Conservation (phyloP, 2,113 vertebrate genomes). For the Glaucomys volans region DNA sequence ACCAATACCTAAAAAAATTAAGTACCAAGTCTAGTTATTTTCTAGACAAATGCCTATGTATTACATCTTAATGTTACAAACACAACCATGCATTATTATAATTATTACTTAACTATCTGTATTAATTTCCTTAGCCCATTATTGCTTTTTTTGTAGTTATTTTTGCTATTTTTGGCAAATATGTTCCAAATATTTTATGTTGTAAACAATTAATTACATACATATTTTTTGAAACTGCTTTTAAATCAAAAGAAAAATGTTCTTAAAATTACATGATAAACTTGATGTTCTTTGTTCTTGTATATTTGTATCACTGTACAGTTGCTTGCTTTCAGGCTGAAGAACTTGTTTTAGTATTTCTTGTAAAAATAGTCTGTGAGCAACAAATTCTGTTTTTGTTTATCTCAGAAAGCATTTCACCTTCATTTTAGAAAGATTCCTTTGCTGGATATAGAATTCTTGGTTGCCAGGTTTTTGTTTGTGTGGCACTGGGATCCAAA, state of each 20-base stretch:
- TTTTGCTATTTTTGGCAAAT: background rate
- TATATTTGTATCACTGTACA: background rate
- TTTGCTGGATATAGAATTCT: background rate
- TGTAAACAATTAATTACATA: background rate
- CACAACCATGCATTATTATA: background rate
- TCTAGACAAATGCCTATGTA: background rate
- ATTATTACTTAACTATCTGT: background rate
- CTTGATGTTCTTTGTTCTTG: background rate
- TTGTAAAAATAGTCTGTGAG: background rate
- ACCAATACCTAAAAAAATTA: no score
- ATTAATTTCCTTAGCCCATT: background rate
- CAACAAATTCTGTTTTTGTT: slow-evolving; percentile 12
- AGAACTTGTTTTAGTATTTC: background rate
- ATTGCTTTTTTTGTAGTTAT: background rate
- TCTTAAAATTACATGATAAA: background rate
- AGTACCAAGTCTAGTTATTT: background rate
- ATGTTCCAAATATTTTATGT: background rate
- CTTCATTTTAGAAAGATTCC: background rate
- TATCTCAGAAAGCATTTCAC: background rate
- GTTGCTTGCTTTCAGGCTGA: background rate
- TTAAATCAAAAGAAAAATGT: background rate
- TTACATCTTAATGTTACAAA: background rate
- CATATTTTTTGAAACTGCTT: background rate
- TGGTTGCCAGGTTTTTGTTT: background rate
- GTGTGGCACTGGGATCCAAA: background rate